Percentiles rank a stretch among this genome's conserved stretches.
phyloP scores from a whole-genome alignment of 2,113 vertebrate species.

The Rhinolophus ferrumequinum region DNA sequence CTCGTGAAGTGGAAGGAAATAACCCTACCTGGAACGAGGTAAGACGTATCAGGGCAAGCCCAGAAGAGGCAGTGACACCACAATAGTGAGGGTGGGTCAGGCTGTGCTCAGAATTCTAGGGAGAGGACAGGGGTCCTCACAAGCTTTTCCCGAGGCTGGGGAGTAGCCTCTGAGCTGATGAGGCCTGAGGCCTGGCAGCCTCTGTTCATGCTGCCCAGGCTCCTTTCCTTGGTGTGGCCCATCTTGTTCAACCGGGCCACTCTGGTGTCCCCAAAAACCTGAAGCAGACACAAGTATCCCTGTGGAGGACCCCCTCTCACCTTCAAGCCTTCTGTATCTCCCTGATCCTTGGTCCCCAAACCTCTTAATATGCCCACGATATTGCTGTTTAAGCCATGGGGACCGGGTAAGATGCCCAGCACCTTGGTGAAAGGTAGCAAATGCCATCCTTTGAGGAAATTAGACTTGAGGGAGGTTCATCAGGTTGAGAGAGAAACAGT shows the following conservation, averaged over 20 bases:
- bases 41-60: background rate
- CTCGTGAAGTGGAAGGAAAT: conserved; percentile 68
- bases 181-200: background rate
- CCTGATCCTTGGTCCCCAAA: background rate
- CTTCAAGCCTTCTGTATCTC: background rate
- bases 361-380: background rate
- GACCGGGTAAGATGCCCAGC: background rate
- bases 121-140: background rate
- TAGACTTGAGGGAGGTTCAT: background rate
- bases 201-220: background rate
- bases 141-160: background rate
- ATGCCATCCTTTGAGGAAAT: background rate
- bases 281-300: background rate
- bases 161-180: background rate
- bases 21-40: conserved; percentile 82
- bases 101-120: background rate
- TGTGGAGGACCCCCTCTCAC: background rate
- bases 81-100: background rate
- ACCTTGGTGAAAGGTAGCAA: background rate
- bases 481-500: background rate
- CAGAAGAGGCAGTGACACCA: background rate
- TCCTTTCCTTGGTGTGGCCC: background rate
- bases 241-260: background rate
- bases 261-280: background rate
- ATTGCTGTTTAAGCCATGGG: background rate